Evolutionary conservation across 2,888 invertebrate species (phyloP).

Genomic region (Agonopterix heracliana): DNA sequence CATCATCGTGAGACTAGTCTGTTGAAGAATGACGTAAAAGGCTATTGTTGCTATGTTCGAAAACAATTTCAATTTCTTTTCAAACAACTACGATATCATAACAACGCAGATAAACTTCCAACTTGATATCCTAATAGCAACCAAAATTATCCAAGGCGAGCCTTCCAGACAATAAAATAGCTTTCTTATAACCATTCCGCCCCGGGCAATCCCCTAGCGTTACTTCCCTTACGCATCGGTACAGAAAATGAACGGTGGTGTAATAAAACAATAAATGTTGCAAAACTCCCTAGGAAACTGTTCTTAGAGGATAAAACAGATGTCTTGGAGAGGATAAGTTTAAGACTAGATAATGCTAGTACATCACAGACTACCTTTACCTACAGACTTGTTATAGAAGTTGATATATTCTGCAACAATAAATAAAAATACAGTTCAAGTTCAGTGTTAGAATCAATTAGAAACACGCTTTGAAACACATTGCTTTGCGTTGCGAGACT

Average conservation of each 20-base stretch:
- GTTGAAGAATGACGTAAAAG: no score
- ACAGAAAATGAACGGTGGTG: conserved; percentile 21
- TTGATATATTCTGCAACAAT: no score
- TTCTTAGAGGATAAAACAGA: conserved; percentile 31
- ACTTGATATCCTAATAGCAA: conserved; percentile 42
- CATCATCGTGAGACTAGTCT: no score
- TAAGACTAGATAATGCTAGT: conserved; percentile 26
- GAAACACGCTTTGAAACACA: no score
- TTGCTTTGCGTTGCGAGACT: no score
- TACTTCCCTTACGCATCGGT: conserved; percentile 40
- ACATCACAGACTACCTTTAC: conserved; percentile 16
- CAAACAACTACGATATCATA: no score
- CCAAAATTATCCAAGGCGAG: conserved; percentile 47
- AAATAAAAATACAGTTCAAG: no score
- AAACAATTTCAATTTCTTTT: no score
- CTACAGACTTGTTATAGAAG: no score
- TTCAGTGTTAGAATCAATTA: no score
- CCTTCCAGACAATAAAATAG: conserved; percentile 52
- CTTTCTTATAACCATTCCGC: conserved; percentile 49
- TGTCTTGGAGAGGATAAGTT: conserved; percentile 22
- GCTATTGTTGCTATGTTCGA: no score
- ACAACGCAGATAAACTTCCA: conserved; percentile 32
- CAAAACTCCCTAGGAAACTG: conserved; percentile 43
- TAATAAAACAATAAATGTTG: conserved; percentile 56
- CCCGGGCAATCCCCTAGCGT: conserved; percentile 41